Conservation (phyloP, 1,140 invertebrate genomes). For the Amyelois transitella region DNA sequence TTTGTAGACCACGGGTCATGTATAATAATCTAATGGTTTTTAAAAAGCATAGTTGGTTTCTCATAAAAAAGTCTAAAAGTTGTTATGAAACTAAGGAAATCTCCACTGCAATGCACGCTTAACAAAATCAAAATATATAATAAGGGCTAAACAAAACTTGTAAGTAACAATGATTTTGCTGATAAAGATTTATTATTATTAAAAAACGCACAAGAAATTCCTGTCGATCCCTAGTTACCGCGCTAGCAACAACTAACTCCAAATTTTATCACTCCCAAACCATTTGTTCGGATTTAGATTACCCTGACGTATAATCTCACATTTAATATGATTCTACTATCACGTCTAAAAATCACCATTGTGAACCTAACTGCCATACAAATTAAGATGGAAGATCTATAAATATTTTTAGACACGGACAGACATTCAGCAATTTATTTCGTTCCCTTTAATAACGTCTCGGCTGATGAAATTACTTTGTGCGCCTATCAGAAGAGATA, state of each 20-base stretch:
- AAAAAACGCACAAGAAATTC: too few species aligned
- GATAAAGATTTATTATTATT: too few species aligned
- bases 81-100: too few species aligned
- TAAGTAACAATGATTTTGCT: too few species aligned
- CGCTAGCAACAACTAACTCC: neutral
- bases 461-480: constrained; percentile 27
- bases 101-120: too few species aligned
- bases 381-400: neutral
- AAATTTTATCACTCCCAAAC: neutral
- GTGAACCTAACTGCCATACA: neutral
- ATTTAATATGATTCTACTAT: constrained; percentile 5
- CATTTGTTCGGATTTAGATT: constrained; percentile 4
- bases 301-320: constrained; percentile 18
- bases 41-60: too few species aligned
- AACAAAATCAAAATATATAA: too few species aligned
- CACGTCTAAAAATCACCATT: neutral
- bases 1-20: too few species aligned
- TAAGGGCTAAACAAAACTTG: too few species aligned
- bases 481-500: constrained; percentile 24
- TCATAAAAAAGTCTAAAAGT: too few species aligned
- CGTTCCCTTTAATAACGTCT: constrained; percentile 25
- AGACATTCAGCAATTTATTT: constrained; percentile 19
- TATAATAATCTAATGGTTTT: too few species aligned
- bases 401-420: constrained; percentile 15
- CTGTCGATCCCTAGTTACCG: too few species aligned